Base-by-base conservation (phyloP, 2,888 invertebrate species). In the Lomographa bimaculata region DNA sequence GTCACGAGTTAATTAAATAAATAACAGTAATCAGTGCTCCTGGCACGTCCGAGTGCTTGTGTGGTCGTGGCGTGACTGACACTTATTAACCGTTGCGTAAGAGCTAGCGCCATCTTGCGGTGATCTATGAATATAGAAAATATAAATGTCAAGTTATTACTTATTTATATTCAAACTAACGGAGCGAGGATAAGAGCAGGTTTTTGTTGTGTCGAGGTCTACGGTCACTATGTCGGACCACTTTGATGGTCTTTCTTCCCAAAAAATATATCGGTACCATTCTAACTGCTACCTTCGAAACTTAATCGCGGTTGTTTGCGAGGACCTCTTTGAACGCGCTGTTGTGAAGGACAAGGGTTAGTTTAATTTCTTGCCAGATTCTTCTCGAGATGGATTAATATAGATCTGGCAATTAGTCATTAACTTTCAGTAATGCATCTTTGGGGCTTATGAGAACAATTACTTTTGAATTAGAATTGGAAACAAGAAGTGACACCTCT, bases 41-140 rank as follows among this genome's bases (percentile, higher is more conserved):
- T 50, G 50, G 65, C 72, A 66, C 76, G 79, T 77, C 74, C 54
- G 48, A 41, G 56, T 51, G 47, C 63, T 64, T 74, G 84, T 79
- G 84, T 76, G 84, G 83, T 69, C 81, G 46, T 79, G 58, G 79
- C 84, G 83, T 82, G 83, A 76, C 83, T 81, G 77, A 52, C 44
- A 36, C 30, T 64, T 56, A 79, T 81, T 79, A 29, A 53, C 51
- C 46, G 50, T 57, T 63, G 61, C 60, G 61, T 61, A 69, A 63
- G 2, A 14, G 14, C 65, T 57, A 64, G 58, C 69, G 67, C 72
- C 69, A 69, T 68, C 65, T 69, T 56, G 27, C 17, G 28, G 59
- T 62, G 65, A 62, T 64, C 57, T 65, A 65, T 60, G 60, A 56
- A 58, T 57, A 44, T 60, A 50, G 39, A 25, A 44, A 44, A 56